Percentiles rank a stretch among this genome's conserved stretches.
Evolutionary conservation across 2,797 vertebrate genomes (phyloP).

Genomic region (Avahi laniger): DNA sequence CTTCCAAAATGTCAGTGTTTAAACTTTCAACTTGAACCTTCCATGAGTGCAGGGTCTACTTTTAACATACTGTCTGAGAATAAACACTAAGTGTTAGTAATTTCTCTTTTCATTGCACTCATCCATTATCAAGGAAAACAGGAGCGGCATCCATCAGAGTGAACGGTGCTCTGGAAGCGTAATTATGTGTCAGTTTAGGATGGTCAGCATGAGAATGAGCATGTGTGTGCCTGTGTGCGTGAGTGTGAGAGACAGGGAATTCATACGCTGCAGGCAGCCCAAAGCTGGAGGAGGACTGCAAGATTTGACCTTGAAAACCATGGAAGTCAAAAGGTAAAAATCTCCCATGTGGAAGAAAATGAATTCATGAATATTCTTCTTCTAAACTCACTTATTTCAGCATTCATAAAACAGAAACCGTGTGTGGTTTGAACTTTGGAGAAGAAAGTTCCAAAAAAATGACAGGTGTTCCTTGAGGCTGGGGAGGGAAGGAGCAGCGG

Average conservation of each 20-base stretch:
- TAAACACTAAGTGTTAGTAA: too few relatives aligned
- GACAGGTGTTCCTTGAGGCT: not conserved
- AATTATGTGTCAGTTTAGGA: not conserved
- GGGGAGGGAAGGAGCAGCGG: not conserved
- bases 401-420: not conserved
- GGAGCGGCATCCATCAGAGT: not conserved
- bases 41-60: not conserved
- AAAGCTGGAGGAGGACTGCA: accelerated
- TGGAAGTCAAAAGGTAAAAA: not conserved
- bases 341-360: accelerated
- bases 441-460: not conserved
- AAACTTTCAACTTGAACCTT: not conserved
- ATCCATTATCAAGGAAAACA: not conserved
- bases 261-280: not conserved
- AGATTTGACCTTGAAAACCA: accelerated
- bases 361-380: not conserved
- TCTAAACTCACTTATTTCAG: not conserved
- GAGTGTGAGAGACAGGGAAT: not conserved
- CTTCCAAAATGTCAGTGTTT: not conserved
- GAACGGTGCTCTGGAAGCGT: not conserved
- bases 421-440: not conserved
- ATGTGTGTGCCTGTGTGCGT: accelerated
- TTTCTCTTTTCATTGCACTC: not conserved
- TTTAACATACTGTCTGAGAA: not conserved
- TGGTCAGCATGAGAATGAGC: not conserved